A percentile compares a stretch with the other conserved stretches of the same genome.
These are phyloP conservation scores for Tupaia tana DNA, from an alignment of 2,113 vertebrate genomes.

Conservation along the genomic window DNA sequence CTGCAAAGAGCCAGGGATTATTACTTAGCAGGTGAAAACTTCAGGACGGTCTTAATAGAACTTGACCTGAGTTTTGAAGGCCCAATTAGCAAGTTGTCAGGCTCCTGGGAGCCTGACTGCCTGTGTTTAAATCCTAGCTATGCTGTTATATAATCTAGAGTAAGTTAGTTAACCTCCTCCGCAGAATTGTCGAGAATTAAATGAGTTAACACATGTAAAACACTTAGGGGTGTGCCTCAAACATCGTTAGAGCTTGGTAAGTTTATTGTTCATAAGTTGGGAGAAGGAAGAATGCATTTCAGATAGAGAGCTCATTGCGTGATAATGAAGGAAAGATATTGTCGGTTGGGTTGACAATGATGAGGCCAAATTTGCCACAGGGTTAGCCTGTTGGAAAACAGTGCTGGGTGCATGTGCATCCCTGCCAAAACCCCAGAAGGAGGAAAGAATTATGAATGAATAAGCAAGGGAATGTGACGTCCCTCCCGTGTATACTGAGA, in stretches of 20 bases:
- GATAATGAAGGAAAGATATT: background rate
- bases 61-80: background rate
- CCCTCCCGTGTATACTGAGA: background rate
- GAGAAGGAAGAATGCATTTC: slow-evolving; percentile 17
- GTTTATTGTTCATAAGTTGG: background rate
- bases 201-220: background rate
- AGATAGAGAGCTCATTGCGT: background rate
- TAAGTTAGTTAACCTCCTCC: background rate
- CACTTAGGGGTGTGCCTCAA: background rate
- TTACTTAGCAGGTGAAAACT: slow-evolving; percentile 40
- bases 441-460: background rate
- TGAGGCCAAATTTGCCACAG: background rate
- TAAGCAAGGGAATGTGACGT: background rate
- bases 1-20: background rate
- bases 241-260: background rate
- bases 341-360: background rate
- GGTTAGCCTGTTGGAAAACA: background rate
- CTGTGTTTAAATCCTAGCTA: background rate
- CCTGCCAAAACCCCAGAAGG: too few relatives aligned
- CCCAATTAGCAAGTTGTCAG: slow-evolving; percentile 29
- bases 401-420: background rate
- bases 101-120: background rate
- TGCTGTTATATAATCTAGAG: background rate
- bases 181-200: slow-evolving; percentile 23
- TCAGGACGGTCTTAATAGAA: slow-evolving; percentile 10